Conservation (phyloP, 2,888 invertebrate genomes). For the Drosophila paracracens region DNA sequence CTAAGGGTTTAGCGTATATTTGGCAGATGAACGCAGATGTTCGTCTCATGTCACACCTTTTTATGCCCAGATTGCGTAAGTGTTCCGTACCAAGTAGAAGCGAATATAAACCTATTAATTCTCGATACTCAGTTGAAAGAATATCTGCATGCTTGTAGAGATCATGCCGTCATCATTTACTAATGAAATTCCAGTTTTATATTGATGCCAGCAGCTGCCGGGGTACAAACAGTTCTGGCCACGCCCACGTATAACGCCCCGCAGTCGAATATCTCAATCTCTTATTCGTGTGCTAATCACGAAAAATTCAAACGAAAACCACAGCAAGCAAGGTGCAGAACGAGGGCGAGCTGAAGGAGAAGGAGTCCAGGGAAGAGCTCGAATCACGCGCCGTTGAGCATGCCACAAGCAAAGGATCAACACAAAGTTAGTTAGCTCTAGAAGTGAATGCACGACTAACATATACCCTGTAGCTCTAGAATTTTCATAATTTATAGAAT, state of each 20-base stretch:
- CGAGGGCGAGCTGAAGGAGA: background rate
- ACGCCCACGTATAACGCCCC: slow-evolving; percentile 64
- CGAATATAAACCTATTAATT: background rate
- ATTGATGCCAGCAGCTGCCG: slow-evolving; percentile 62
- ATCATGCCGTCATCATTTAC: slow-evolving; percentile 19
- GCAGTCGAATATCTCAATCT: slow-evolving; percentile 40
- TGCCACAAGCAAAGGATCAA: slow-evolving; percentile 56
- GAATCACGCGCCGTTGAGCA: slow-evolving; percentile 66
- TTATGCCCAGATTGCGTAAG: background rate
- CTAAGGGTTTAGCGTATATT: background rate
- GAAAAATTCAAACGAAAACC: slow-evolving; percentile 71
- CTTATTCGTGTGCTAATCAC: slow-evolving; percentile 78
- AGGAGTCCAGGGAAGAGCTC: slow-evolving; percentile 17
- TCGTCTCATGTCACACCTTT: background rate
- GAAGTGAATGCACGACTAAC: background rate
- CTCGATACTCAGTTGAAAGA: background rate
- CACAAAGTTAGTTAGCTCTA: background rate
- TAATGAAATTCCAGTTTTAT: slow-evolving; percentile 1
- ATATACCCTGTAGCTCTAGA: background rate
- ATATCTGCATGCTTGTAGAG: slow-evolving; percentile 2
- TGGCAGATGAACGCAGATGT: background rate
- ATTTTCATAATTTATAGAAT: background rate
- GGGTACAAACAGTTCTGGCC: slow-evolving; percentile 32
- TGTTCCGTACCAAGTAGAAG: background rate
- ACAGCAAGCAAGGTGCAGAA: slow-evolving; percentile 7